phyloP scores from a whole-genome alignment of 2,888 invertebrate species.

The Agriotes lineatus region DNA sequence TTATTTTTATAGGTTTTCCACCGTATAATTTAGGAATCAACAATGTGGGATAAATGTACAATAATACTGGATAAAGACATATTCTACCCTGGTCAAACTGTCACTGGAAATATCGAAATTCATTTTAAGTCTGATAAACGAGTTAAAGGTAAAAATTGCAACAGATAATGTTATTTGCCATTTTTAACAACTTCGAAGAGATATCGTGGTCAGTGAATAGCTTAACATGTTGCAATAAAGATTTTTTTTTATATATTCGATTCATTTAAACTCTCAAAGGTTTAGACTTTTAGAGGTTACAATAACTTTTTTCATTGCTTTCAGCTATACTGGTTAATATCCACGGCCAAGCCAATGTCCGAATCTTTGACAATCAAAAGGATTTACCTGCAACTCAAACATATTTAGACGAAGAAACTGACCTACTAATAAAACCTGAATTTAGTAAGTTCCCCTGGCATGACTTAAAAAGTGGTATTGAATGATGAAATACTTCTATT shows the following conservation, averaged over 20 bases:
- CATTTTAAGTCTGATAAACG: slow-evolving; percentile 7
- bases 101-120: slow-evolving; percentile 2
- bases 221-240: no score
- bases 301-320: no score
- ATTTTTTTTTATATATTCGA: no score
- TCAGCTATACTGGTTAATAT: neutral
- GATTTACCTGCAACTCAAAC: neutral
- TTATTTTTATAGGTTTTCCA: no score
- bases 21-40: no score
- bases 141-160: slow-evolving; percentile 16
- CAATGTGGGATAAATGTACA: slow-evolving; percentile 8
- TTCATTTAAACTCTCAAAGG: no score
- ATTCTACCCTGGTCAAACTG: slow-evolving; percentile 12
- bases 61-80: neutral
- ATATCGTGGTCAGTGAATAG: no score
- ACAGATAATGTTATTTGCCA: no score
- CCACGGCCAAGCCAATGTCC: neutral
- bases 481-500: no score
- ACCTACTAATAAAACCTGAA: slow-evolving; percentile 13
- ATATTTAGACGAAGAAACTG: slow-evolving; percentile 10
- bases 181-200: no score
- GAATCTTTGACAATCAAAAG: neutral
- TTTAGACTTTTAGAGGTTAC: no score
- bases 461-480: no score
- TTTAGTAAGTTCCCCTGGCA: slow-evolving; percentile 7